These are phyloP conservation scores for Corynorhinus townsendii DNA, from an alignment of 2,113 vertebrate species.

Conservation along the genomic window DNA sequence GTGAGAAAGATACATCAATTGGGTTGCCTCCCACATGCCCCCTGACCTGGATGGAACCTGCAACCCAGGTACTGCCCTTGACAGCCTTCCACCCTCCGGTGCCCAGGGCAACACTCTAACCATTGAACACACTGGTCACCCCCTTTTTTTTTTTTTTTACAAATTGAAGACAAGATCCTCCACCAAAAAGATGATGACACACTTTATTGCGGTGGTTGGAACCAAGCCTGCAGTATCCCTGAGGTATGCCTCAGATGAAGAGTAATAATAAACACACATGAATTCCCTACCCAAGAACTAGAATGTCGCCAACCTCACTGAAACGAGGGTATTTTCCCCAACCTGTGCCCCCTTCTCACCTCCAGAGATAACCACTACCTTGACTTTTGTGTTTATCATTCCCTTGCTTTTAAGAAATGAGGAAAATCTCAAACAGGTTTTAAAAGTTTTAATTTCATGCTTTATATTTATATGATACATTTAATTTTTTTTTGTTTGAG, in stretches of 20 bases:
- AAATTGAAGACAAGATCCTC: neutral
- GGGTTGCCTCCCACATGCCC: too few species aligned
- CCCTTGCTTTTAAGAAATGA: neutral
- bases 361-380: neutral
- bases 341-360: neutral
- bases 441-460: neutral
- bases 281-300: neutral
- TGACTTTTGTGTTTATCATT: neutral
- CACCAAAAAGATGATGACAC: neutral
- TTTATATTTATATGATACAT: neutral
- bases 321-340: neutral
- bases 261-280: neutral
- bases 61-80: too few species aligned
- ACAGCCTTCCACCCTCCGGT: too few species aligned
- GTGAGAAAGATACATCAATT: too few species aligned
- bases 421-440: neutral
- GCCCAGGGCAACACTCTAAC: too few species aligned
- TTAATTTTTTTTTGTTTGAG: neutral
- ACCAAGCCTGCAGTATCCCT: neutral
- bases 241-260: neutral
- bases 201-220: neutral
- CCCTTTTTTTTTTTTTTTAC: neutral
- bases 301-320: neutral
- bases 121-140: too few species aligned
- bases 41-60: too few species aligned